Base-by-base conservation (phyloP, 2,888 invertebrate genomes). In the Temnothorax ravouxi region DNA sequence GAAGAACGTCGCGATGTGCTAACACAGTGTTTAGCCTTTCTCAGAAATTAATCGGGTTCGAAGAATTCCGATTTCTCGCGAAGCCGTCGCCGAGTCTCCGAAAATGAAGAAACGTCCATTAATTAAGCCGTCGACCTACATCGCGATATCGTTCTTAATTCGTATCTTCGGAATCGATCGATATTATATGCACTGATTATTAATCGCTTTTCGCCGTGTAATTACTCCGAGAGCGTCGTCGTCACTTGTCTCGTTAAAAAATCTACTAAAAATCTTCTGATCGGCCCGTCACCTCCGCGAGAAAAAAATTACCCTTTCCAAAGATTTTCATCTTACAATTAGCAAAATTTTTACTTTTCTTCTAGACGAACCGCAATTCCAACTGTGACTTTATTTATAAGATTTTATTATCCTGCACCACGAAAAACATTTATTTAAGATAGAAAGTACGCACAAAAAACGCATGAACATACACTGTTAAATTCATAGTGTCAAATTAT, bases 111-210 rank as follows among this genome's bases (percentile, higher is more conserved):
- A 25, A 34, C 21, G 44, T 9, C n/a, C 52, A 59, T 61, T 71
- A 79, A 79, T 79, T 79, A 69, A 79, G 47, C 47, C 69, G 79
- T 47, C 71, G 71, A 79, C 79, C 69, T 79, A 79, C 59, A 69
- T 79, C 50, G 29, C 62, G 38, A 29, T 38, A 62, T 62, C 34
- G 47, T 79, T 79, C 56, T 79, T 69, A 69, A 79, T 79, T 50
- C 50, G 21, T 69, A 50, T 50, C 54, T 47, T 79, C 21, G 47
- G 56, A 38, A 56, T 47, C 69, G 59, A 79, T 59, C 79, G 69
- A 79, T 79, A 47, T 79, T 18, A 13, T 18, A 13, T 38, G 15
- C 50, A 59, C 59, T 79, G 47, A 79, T 79, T 79, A 79, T 79
- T 69, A 79, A 79, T 71, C 47, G 34, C 21, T 5, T 11, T 25